A percentile compares a stretch with the other conserved stretches of the same genome.
Evolutionary conservation across 2,113 vertebrate genomes (phyloP).

Genomic region (Mesitornis unicolor): DNA sequence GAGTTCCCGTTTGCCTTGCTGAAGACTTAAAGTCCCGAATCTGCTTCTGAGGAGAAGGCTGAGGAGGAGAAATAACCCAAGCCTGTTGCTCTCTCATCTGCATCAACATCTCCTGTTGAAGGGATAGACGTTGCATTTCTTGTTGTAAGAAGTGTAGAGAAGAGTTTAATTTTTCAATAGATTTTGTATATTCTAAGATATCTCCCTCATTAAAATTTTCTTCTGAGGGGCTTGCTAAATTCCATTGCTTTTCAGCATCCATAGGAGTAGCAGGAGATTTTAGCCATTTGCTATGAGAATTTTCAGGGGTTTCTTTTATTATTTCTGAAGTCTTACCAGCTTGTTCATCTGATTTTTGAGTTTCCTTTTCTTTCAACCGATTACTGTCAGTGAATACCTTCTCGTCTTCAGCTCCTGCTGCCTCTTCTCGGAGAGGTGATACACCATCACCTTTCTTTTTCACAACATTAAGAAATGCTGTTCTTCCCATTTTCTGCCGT

Average conservation of each 20-base stretch:
- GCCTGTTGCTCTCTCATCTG: slow-evolving; percentile 94
- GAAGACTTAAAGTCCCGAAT: slow-evolving; percentile 75
- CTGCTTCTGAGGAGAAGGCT: slow-evolving; percentile 89
- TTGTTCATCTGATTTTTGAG: slow-evolving; percentile 47
- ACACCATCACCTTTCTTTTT: slow-evolving; percentile 89
- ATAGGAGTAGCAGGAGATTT: slow-evolving; percentile 75
- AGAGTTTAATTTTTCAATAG: slow-evolving; percentile 92
- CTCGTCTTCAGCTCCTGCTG: slow-evolving; percentile 76
- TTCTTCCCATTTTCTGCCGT: slow-evolving; percentile 94
- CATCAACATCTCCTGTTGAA: slow-evolving; percentile 97
- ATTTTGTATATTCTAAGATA: slow-evolving; percentile 90
- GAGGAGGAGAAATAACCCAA: slow-evolving; percentile 87
- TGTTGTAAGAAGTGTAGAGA: slow-evolving; percentile 91
- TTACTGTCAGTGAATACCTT: slow-evolving; percentile 66
- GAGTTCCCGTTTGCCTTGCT: slow-evolving; percentile 79
- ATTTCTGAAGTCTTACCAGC: slow-evolving; percentile 39
- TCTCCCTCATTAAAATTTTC: slow-evolving; percentile 87
- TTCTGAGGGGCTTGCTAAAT: slow-evolving; percentile 72
- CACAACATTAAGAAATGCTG: slow-evolving; percentile 92
- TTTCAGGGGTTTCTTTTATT: slow-evolving; percentile 66
- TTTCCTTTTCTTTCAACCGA: slow-evolving; percentile 66
- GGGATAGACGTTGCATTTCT: slow-evolving; percentile 94
- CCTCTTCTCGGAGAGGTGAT: slow-evolving; percentile 83
- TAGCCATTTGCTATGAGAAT: slow-evolving; percentile 75
- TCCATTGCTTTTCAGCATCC: slow-evolving; percentile 76